Base-by-base conservation (phyloP, 2,888 invertebrate genomes). In the Cristatella mucedo region DNA sequence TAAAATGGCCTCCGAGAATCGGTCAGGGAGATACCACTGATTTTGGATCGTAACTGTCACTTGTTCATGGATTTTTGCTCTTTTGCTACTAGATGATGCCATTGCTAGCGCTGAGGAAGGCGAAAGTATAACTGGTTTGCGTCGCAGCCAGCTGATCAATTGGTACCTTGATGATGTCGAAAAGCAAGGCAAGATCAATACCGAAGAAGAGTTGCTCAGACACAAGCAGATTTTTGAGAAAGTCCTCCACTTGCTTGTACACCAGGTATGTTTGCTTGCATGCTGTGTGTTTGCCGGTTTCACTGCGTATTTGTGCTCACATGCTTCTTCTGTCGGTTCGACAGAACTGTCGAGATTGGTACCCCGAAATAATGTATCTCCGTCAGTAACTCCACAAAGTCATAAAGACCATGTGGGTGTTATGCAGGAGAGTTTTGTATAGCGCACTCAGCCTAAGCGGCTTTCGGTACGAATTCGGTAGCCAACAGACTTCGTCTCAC, bases 201-300 rank as follows among this genome's bases (percentile, higher is more conserved):
- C 76, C 1, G 93, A 95, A 61, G 82, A 82, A 16, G 91, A 95
- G 53, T 68, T 93, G 24, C 64, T 87, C 1, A 81, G 86, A 55
- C 76, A 80, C 57, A 93, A 89, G 68, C 76, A 76, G 11, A 69
- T 95, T 19, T 78, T 89, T 19, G 89, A 93, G 62, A 91, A 89
- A 70, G 82, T 97, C 41, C 77, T 97, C 41, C 85, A 91, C 61
- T 73, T 93, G 42, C 75, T 66, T 2, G 48, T 65, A 9, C 57
- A 61, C 40, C 57, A 57, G 45, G 65, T 65, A 49, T 55, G 63
- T 54, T n/a, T 13, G 16, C 13, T 4, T 3, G 33, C 34, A 3
- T 3, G 15, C 33, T 32, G 5, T 19, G 4, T 38, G 13, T 33
- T 30, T 38, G 3, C 33, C 34, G n/a, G n/a, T 33, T 15, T 20